These are phyloP conservation scores for Julus scandinavius DNA, from an alignment of 2,888 invertebrate genomes.

Conservation along the genomic window DNA sequence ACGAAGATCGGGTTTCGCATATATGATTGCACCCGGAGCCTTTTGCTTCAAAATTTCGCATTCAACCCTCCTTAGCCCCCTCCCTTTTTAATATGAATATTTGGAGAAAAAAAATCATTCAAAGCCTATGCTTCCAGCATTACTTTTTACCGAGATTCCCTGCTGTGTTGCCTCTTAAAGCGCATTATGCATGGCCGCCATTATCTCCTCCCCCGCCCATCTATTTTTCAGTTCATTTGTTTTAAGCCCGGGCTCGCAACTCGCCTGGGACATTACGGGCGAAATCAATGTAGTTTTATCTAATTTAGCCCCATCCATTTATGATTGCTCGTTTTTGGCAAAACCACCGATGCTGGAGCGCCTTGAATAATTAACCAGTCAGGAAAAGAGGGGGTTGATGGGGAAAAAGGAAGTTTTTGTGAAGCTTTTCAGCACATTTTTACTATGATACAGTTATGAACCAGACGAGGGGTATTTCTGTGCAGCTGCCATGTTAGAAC, in stretches of 20 bases:
- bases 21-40: not conserved
- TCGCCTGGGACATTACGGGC: slow-evolving; percentile 50
- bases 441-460: not conserved
- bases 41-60: not conserved
- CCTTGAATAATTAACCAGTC: slow-evolving; percentile 47
- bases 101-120: not conserved
- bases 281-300: slow-evolving; percentile 54
- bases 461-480: not conserved
- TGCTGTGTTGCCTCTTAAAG: not conserved
- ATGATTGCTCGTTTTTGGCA: slow-evolving; percentile 48
- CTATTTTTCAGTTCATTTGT: slow-evolving; percentile 42
- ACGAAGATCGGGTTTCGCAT: slow-evolving; percentile 27
- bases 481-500: not conserved
- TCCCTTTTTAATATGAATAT: not conserved
- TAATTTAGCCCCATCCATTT: slow-evolving; percentile 54
- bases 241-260: slow-evolving; percentile 23
- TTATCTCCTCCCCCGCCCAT: slow-evolving; percentile 8
- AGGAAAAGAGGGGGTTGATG: slow-evolving; percentile 7
- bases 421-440: not conserved
- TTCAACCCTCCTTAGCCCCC: not conserved
- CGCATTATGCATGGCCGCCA: slow-evolving; percentile 29
- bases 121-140: slow-evolving; percentile 4
- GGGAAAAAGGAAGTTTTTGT: not conserved
- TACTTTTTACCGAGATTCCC: not conserved
- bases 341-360: slow-evolving; percentile 48